Percentiles rank a stretch among this genome's conserved stretches.
phyloP scores from a whole-genome alignment of 2,888 invertebrate species.

The Syrphus vitripennis region DNA sequence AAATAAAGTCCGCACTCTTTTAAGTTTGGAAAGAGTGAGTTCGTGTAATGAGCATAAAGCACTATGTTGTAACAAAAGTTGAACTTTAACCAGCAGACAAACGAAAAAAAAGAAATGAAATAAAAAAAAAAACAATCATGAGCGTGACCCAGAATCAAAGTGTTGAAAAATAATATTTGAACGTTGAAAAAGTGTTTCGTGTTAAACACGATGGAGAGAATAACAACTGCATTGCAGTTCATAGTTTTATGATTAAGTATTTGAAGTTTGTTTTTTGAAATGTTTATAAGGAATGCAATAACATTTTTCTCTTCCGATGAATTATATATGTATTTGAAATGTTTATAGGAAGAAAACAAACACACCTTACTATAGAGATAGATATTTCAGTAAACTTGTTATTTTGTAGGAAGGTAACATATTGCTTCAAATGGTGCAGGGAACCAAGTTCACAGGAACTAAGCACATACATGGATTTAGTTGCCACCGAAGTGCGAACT shows the following conservation, averaged over 20 bases:
- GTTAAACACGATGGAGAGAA: not conserved
- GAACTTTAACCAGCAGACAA: constrained; percentile 20
- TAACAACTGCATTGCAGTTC: not conserved
- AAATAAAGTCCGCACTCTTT: not conserved
- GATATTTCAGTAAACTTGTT: no score
- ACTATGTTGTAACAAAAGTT: not conserved
- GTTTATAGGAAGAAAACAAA: no score
- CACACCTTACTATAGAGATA: no score
- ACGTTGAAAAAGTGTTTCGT: constrained; percentile 25
- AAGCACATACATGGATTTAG: no score
- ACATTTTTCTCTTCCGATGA: not conserved
- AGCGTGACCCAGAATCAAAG: constrained; percentile 27
- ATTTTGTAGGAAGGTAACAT: no score
- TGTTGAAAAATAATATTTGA: constrained; percentile 23
- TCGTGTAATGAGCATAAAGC: constrained; percentile 20
- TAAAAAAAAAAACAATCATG: no score
- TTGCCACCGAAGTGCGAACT: no score
- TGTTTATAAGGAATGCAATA: not conserved
- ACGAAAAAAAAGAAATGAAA: no score
- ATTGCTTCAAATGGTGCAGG: no score
- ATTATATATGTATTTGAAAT: not conserved
- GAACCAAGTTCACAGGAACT: no score
- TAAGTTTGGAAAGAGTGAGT: not conserved
- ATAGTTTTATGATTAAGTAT: constrained; percentile 13
- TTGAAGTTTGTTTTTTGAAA: constrained; percentile 11